phyloP scores from a whole-genome alignment of 2,888 invertebrate species.

The Tortricodes alternella region DNA sequence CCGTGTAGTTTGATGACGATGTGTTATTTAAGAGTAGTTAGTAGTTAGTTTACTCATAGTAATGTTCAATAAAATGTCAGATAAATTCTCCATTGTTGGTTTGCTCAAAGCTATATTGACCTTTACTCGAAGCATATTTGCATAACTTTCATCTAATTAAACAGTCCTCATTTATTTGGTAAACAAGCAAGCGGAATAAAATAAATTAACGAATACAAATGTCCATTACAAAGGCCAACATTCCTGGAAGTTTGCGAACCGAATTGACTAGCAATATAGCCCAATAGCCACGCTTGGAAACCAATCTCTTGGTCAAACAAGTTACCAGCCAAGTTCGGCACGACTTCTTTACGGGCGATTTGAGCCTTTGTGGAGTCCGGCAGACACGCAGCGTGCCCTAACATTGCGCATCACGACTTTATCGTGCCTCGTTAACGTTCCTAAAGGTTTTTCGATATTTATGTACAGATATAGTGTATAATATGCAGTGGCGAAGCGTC shows the following conservation, averaged over 20 bases:
- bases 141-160: neutral
- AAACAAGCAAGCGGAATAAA: slow-evolving; percentile 19
- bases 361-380: slow-evolving; percentile 21
- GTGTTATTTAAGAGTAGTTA: no score
- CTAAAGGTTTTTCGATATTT: slow-evolving; percentile 6
- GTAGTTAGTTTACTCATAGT: no score
- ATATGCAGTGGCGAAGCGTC: no score
- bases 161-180: neutral
- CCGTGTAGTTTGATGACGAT: no score
- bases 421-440: neutral
- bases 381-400: neutral
- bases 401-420: neutral
- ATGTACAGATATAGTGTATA: no score
- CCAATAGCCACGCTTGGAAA: slow-evolving; percentile 13
- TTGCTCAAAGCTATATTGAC: no score
- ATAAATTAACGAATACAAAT: slow-evolving; percentile 16
- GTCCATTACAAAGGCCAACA: neutral
- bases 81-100: no score
- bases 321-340: slow-evolving; percentile 12
- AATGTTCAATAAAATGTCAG: no score
- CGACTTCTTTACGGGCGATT: slow-evolving; percentile 17
- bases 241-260: slow-evolving; percentile 10
- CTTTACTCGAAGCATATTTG: no score
- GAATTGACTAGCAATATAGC: slow-evolving; percentile 18
- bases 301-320: slow-evolving; percentile 32